Evolutionary conservation across 2,888 invertebrate genomes (phyloP), one percentile per base, ranked within the genome.

Genomic region (Tachystola acroxantha): DNA sequence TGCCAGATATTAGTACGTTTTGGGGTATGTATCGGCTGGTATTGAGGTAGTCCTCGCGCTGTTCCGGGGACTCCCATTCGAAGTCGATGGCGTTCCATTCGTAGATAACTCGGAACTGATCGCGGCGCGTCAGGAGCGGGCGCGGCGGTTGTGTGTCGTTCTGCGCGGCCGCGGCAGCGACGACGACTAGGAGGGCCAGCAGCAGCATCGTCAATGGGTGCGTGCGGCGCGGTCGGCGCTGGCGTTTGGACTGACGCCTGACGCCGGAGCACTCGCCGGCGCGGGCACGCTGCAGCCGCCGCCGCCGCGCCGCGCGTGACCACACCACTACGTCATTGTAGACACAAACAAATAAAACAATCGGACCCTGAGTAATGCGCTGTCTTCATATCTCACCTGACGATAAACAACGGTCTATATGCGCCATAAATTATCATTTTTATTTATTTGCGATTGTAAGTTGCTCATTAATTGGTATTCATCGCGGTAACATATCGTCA

Each of bases 31-130:
- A 93, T 49, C 78, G 74, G 45, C 89, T 88, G 32, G 85, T 84
- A 56, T 85, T 82, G 42, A 89, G 64, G 42, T 90, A 91, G 43
- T 71, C 73, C 32, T 85, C 75, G 44, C 89, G 88, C 10, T 82
- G 81, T 46, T 85, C 88, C 32, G 87, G 88, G 43, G 84, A 85
- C 24, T 88, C 88, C 92, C 92, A 94, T 19, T 89, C 89, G 74
- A 90, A 92, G 62, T 93, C 91, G 44, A 93, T 78, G 45, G 88
- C 88, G 61, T 89, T 90, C 93, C 93, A 94, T 77, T 93, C 92
- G 73, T 92, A 91, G 40, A 91, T 88, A 20, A 92, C 93, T 40
- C 89, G 86, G 69, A 93, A 93, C 60, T 90, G 89, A 60, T 87
- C 85, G 39, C 82, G 79, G 38, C 75, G 70, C 4, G 75, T 70